Evolutionary conservation across 2,797 vertebrate genomes (phyloP).

Genomic region (Myiothlypis chrysogaster): DNA sequence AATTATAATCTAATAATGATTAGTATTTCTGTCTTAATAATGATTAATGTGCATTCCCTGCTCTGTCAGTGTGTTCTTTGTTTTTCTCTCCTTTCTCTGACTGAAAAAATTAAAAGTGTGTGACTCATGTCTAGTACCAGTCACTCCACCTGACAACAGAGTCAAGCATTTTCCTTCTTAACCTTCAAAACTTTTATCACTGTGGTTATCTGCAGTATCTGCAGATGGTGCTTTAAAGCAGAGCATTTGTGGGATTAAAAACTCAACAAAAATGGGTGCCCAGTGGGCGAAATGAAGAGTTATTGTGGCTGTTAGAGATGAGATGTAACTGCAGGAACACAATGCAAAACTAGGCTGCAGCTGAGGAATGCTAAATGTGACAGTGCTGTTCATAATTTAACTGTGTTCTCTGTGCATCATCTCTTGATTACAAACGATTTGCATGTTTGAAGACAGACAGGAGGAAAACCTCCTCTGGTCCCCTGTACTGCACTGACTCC

Average conservation of each 20-base stretch:
- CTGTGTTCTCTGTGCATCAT: not conserved
- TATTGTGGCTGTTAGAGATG: slow-evolving; percentile 26
- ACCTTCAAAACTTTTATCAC: not conserved
- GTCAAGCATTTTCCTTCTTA: not conserved
- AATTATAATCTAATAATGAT: not conserved
- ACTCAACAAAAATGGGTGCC: not conserved
- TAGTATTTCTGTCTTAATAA: slow-evolving; percentile 23
- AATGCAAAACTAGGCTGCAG: slow-evolving; percentile 74
- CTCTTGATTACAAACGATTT: not conserved
- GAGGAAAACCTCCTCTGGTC: not conserved
- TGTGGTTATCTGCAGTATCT: not conserved
- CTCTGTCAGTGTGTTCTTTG: not conserved
- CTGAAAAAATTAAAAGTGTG: not conserved
- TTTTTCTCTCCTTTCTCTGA: not conserved
- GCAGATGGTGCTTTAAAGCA: not conserved
- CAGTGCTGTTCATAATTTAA: slow-evolving; percentile 49
- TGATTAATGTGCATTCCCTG: not conserved
- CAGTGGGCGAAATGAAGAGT: not conserved
- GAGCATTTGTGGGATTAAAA: not conserved
- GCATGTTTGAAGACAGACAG: not conserved
- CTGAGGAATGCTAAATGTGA: slow-evolving; percentile 35
- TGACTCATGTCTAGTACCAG: not conserved
- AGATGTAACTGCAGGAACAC: slow-evolving; percentile 64
- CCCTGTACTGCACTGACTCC: not conserved
- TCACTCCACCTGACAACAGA: not conserved